A percentile compares a stretch with the other conserved stretches of the same genome.
phyloP scores from a whole-genome alignment of 2,797 vertebrate genomes.

The Peromyscus attwateri region DNA sequence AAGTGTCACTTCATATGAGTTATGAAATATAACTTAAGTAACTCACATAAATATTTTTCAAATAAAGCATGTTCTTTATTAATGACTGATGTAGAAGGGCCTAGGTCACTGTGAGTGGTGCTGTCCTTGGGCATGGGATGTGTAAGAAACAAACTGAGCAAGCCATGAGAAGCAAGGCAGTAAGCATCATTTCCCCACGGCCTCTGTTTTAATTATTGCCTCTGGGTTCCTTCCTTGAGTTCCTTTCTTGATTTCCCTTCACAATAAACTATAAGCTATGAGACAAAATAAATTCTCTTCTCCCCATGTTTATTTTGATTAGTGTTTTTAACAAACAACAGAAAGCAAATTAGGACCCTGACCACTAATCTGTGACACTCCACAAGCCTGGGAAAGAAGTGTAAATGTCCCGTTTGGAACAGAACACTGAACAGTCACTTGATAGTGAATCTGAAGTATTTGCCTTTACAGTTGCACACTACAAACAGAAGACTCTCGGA shows the following conservation, averaged over 20 bases:
- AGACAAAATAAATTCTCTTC: not conserved
- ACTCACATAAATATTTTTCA: not conserved
- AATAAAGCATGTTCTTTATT: not conserved
- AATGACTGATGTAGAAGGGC: not conserved
- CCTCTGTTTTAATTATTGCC: not conserved
- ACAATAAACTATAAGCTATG: not conserved
- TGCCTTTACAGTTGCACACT: not conserved
- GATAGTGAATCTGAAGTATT: not conserved
- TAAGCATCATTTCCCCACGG: not conserved
- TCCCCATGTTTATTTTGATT: not conserved
- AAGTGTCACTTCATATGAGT: not conserved
- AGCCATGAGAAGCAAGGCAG: not conserved
- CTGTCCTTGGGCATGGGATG: not conserved
- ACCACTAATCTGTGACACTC: not conserved
- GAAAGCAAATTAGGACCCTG: not conserved
- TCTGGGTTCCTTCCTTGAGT: not conserved
- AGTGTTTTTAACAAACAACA: not conserved
- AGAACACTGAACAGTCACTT: not conserved
- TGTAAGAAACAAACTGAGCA: not conserved
- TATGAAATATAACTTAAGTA: constrained; percentile 36
- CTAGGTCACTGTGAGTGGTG: not conserved
- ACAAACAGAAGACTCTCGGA: too few species aligned
- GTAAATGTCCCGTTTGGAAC: not conserved
- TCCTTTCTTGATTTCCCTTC: not conserved
- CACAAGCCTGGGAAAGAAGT: not conserved